Evolutionary conservation across 2,797 vertebrate species (phyloP), one percentile per base, ranked within the genome.

Genomic region (Sciaenops ocellatus): DNA sequence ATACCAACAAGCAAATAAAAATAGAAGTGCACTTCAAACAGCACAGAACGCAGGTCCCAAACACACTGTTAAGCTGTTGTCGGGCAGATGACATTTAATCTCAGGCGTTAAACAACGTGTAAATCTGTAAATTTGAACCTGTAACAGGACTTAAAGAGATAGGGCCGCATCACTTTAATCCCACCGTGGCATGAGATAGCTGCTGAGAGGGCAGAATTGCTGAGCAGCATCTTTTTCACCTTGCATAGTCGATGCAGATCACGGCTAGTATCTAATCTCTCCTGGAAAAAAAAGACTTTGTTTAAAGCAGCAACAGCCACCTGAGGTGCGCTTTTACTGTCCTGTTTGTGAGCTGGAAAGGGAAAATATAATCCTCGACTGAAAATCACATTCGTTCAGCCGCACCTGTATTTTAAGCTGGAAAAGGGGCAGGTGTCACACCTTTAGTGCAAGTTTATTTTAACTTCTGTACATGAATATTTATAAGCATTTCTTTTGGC

Each of bases 221-320:
- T 84, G 80, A 89, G 72, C 75, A 22, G 66, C 55, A 16, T 73
- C 60, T 85, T 89, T 85, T 77, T 85, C 51, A 67, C 84, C 65
- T 81, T 64, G 64, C 44, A 4, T 68, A 18, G 73, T 66, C 47
- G 15, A 78, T 85, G 74, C 65, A 87, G 83, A 85, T 85, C 67
- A 67, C 13, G 1, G 61, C 24, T 55, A 28, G 59, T 67, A 78
- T 91, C 79, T 87, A 69, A 88, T 88, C 66, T 74, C 47, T 78
- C 34, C 59, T 75, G n/a, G 13, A 68, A 12, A 28, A 46, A 67
- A 78, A 75, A 55, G 60, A 62, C 42, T 6, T 56, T 50, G 41
- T 79, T 86, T 56, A 83, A 71, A 4, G 18, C 20, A 3, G 48
- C 28, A 46, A 26, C 60, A 68, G 42, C 69, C 69, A 51, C 54